These are phyloP conservation scores for Myxocyprinus asiaticus DNA, from an alignment of 2,113 vertebrate genomes.

Conservation along the genomic window DNA sequence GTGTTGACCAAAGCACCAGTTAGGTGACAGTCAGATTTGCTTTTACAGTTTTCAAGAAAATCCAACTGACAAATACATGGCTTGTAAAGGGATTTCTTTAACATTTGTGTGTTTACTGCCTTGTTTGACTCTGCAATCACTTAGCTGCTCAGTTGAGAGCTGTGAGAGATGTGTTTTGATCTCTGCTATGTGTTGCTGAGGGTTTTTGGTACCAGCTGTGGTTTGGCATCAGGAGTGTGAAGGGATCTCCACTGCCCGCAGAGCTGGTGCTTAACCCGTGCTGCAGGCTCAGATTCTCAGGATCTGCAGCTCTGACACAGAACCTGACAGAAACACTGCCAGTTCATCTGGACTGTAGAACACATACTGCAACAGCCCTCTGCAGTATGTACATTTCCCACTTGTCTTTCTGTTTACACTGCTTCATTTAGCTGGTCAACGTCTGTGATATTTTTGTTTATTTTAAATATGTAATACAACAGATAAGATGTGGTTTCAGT, in stretches of 20 bases:
- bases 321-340: slow-evolving; percentile 28
- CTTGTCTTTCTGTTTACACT: background rate
- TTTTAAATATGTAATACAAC: background rate
- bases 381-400: background rate
- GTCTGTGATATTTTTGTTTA: background rate
- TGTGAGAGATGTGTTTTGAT: background rate
- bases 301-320: background rate
- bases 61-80: too few relatives aligned
- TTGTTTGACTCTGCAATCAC: background rate
- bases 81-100: background rate
- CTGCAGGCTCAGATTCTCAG: slow-evolving; percentile 37
- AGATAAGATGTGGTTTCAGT: background rate
- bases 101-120: background rate
- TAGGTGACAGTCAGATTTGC: background rate
- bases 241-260: too few relatives aligned
- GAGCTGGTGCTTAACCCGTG: background rate
- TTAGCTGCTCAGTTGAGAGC: background rate
- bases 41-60: too few relatives aligned
- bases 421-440: too few relatives aligned
- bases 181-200: background rate
- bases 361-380: slow-evolving; percentile 21
- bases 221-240: slow-evolving; percentile 6
- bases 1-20: too few relatives aligned
- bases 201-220: slow-evolving; percentile 7
- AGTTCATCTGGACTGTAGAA: slow-evolving; percentile 11